Conservation (phyloP, 2,797 vertebrate genomes). For the Trematomus bernacchii region DNA sequence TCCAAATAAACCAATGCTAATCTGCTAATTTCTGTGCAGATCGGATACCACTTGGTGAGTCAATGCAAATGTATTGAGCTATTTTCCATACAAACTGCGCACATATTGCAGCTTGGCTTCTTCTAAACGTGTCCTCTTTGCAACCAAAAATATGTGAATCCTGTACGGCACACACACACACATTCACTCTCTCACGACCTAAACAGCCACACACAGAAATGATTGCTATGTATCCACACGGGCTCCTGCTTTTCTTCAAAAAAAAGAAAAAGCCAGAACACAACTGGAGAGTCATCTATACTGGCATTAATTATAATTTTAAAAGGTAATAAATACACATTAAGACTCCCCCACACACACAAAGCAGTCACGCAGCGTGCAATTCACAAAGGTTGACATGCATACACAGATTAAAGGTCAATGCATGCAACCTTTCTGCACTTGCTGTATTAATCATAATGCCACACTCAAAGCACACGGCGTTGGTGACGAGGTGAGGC, state of each 20-base stretch:
- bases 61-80: constrained; percentile 19
- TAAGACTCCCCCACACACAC: background rate
- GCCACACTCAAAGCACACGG: background rate
- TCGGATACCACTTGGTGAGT: background rate
- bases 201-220: background rate
- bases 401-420: constrained; percentile 57
- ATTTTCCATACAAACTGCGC: constrained; percentile 18
- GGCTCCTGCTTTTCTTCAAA: constrained; percentile 20
- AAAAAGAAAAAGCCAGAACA: constrained; percentile 15
- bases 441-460: constrained; percentile 18
- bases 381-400: constrained; percentile 17
- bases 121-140: constrained; percentile 1
- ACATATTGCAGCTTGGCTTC: constrained; percentile 3
- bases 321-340: constrained; percentile 7
- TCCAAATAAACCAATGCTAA: constrained; percentile 3
- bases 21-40: background rate
- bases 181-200: background rate
- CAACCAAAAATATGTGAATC: constrained; percentile 24
- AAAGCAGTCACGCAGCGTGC: background rate
- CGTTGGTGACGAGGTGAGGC: background rate
- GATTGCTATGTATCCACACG: background rate
- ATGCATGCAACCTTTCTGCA: constrained; percentile 25
- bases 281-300: background rate
- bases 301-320: constrained; percentile 20
- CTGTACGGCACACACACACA: constrained; percentile 8